Base-by-base conservation (phyloP, 2,888 invertebrate genomes). In the Pristionchus arcanus region DNA sequence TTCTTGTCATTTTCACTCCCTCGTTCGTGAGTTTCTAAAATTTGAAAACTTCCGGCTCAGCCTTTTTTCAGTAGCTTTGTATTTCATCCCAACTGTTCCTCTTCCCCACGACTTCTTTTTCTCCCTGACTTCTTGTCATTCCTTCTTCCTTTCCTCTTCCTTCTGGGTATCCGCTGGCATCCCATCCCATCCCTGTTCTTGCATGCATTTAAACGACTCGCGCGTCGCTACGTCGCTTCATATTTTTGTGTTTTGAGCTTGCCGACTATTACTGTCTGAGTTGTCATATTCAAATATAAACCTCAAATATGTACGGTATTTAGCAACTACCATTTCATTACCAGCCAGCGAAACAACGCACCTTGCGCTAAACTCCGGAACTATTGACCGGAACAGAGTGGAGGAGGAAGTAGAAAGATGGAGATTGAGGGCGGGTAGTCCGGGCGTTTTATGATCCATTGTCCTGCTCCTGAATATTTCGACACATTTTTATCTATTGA, bases 161-260 rank as follows among this genome's bases (percentile, higher is more conserved):
- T 74, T 25, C 74, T 37, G 74, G 37, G 74, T 74, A 74, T 74
- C 74, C 37, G 37, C 21, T 74, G 74, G 42, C 74, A 74, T 28
- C 31, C 34, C 5, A n/a, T 49, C 42, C 42, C 42, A 49, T 49
- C 42, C 42, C 63, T 63, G 63, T 63, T 34, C 74, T 74, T 37
- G 74, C 74, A 74, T 74, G 74, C 74, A 74, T 74, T 74, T 37
- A 21, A 74, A 74, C 74, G 31, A 34, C 74, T 74, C n/a, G 63
- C n/a, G 63, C 74, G 68, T 49, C 42, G 9, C 5, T 49, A 49
- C 42, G 42, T 49, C 74, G 71, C 31, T 34, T 34, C 71, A 71
- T 31, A 28, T 71, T 71, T 34, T 71, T 28, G 63, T 63, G 63
- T n/a, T 37, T 74, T 37, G 74, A 34, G 34, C 71, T 71, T 59